These are phyloP conservation scores for Apamea monoglypha DNA, from an alignment of 2,888 invertebrate genomes.

Conservation along the genomic window DNA sequence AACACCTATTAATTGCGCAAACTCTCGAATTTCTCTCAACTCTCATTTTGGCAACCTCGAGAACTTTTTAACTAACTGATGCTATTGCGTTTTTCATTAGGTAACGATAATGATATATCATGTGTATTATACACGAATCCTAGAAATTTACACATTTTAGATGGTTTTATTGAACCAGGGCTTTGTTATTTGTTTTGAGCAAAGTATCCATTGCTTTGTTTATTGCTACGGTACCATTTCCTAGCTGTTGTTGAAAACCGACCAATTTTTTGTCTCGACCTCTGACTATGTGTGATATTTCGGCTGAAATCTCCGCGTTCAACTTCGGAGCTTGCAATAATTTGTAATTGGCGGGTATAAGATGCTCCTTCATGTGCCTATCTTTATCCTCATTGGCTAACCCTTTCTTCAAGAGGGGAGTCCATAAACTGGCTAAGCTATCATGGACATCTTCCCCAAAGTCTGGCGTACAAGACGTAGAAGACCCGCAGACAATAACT, in stretches of 20 bases:
- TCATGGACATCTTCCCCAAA: neutral
- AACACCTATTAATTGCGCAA: too few relatives aligned
- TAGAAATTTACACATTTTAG: too few relatives aligned
- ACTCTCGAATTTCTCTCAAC: too few relatives aligned
- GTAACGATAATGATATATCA: too few relatives aligned
- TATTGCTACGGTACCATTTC: neutral
- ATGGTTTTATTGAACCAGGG: too few relatives aligned
- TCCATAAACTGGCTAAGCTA: slow-evolving; percentile 3
- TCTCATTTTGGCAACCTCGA: too few relatives aligned
- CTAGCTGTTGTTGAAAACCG: neutral
- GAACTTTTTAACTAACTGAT: too few relatives aligned
- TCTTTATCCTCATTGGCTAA: neutral
- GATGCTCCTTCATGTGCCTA: neutral
- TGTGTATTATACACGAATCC: too few relatives aligned
- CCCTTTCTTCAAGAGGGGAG: neutral
- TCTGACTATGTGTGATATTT: neutral
- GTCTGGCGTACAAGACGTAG: neutral
- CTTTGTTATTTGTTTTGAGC: neutral
- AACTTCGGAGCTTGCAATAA: neutral
- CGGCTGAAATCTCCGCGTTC: neutral
- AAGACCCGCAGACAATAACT: neutral
- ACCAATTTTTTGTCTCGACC: neutral
- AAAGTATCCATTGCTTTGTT: neutral
- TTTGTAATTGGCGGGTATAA: neutral
- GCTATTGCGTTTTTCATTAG: too few relatives aligned